These are phyloP conservation scores for Carterocephalus palaemon DNA, from an alignment of 2,888 invertebrate genomes.

Conservation along the genomic window DNA sequence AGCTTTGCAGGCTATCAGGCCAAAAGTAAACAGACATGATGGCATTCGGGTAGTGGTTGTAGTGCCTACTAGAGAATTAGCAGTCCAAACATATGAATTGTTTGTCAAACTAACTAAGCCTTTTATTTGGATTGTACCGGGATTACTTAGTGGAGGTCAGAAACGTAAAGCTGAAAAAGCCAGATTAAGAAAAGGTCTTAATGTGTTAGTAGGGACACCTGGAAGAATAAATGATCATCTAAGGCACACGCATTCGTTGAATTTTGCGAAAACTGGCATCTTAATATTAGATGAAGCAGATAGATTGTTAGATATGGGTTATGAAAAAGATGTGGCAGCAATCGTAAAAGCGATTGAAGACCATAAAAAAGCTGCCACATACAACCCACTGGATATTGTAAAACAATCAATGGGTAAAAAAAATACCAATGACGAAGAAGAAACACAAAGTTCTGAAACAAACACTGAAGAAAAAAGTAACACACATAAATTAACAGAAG, in stretches of 20 bases:
- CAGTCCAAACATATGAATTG: conserved; percentile 93
- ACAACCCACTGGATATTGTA: conserved; percentile 81
- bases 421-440: conserved; percentile 36
- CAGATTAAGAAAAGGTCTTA: conserved; percentile 91
- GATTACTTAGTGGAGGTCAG: conserved; percentile 93
- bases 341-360: conserved; percentile 85
- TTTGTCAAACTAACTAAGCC: conserved; percentile 93
- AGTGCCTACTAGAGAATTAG: conserved; percentile 94
- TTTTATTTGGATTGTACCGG: conserved; percentile 94
- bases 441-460: conserved; percentile 30
- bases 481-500: conserved; percentile 65
- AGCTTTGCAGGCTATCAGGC: conserved; percentile 83
- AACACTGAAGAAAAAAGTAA: conserved; percentile 33
- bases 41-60: conserved; percentile 91
- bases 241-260: conserved; percentile 87
- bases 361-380: conserved; percentile 77
- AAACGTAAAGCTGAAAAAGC: conserved; percentile 96
- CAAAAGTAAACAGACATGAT: conserved; percentile 84
- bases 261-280: conserved; percentile 83
- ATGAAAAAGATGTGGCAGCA: conserved; percentile 91
- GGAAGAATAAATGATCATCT: conserved; percentile 95
- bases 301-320: conserved; percentile 93
- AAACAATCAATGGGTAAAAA: conserved; percentile 64
- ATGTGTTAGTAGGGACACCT: conserved; percentile 92
- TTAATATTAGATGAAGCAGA: conserved; percentile 96